Percentiles rank a stretch among this genome's conserved stretches.
Conservation (phyloP, 1,140 invertebrate genomes). For the Hesperophylax magnus region DNA sequence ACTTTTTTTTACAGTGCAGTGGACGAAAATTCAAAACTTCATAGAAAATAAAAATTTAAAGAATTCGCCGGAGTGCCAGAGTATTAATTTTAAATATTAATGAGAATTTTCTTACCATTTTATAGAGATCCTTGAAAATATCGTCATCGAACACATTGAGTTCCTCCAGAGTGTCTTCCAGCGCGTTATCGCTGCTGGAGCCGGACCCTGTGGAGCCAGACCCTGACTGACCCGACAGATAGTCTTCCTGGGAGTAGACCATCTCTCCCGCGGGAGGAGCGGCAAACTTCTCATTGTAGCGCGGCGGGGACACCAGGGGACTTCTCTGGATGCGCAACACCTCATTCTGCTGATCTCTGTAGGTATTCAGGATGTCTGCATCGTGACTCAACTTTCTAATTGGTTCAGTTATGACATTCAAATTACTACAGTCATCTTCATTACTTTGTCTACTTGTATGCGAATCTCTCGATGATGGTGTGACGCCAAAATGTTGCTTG, state of each 20-base stretch:
- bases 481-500: constrained; percentile 56
- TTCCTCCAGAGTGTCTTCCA: constrained; percentile 65
- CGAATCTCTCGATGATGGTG: constrained; percentile 18
- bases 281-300: constrained; percentile 13
- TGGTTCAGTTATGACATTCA: background rate
- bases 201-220: constrained; percentile 60
- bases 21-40: too few species aligned
- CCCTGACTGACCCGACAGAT: constrained; percentile 46
- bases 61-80: background rate
- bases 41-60: background rate
- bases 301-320: constrained; percentile 16
- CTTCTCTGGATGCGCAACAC: constrained; percentile 21
- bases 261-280: constrained; percentile 29
- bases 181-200: constrained; percentile 60
- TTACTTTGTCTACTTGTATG: background rate
- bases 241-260: constrained; percentile 37
- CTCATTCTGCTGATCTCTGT: constrained; percentile 25
- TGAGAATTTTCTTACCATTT: constrained; percentile 64
- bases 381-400: constrained; percentile 6
- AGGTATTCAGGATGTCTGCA: constrained; percentile 1
- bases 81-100: too few species aligned
- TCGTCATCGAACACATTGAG: constrained; percentile 64
- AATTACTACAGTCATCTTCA: constrained; percentile 5
- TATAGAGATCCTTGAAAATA: constrained; percentile 66
- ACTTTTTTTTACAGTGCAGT: too few species aligned